Evolutionary conservation across 2,113 vertebrate genomes (phyloP), one percentile per base, ranked within the genome.

Genomic region (Chloropsis cyanopogon): DNA sequence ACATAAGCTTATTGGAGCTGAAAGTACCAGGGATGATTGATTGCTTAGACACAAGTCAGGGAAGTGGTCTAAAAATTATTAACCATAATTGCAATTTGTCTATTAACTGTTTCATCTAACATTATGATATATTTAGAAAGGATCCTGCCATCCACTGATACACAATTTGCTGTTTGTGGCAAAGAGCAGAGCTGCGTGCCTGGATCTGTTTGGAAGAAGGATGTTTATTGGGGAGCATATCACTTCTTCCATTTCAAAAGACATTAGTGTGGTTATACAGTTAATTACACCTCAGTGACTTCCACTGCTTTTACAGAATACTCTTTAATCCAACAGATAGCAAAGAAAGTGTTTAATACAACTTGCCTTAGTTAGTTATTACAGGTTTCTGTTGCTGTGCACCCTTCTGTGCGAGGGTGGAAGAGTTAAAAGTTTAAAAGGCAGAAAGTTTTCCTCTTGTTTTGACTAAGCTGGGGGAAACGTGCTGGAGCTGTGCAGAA

Each of bases 391-490:
- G 60, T 41, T 86, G 85, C 72, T 90, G 72, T 84, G 37, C 37
- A 37, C 37, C 37, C 37, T 37, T 37, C 86, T 81, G 69, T 92
- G 80, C 88, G 93, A 94, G 69, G 93, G 81, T 96, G 28, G 9
- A 61, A 86, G 80, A 88, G 50, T 81, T 88, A 82, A 59, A 59
- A 90, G 86, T 86, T 94, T 39, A 91, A 90, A 95, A 97, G 90
- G 78, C 97, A 90, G 85, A 97, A 92, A 80, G 91, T 87, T 95
- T 88, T 88, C 87, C 42, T 92, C 82, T 95, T 84, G 94, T 95
- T 95, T 91, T 92, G 79, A 92, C 94, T 93, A 53, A 95, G 50
- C 76, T 11, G 13, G 50, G 82, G 86, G 63, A 88, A 65, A 93
- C 18, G 18, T 90, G 95, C 93, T 97, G 41, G 63, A 86, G 49